Evolutionary conservation across 2,888 invertebrate genomes (phyloP).

Genomic region (Rhagonycha lutea): DNA sequence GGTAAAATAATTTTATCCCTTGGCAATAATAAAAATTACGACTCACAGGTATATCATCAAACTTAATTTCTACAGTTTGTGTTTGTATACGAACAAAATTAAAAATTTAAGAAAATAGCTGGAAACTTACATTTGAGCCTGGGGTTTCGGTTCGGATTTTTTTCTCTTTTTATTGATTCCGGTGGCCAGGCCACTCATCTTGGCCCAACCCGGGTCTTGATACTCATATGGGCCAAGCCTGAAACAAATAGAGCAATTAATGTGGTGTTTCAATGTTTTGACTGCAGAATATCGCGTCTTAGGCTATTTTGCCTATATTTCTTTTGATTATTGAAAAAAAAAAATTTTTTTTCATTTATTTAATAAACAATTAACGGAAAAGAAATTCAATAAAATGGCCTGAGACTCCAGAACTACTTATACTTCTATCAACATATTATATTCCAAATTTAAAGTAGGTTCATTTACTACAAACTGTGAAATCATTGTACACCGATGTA

Average conservation of each 20-base stretch:
- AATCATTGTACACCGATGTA: no score
- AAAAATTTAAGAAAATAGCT: background rate
- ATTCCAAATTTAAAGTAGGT: no score
- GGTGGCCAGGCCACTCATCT: constrained; percentile 79
- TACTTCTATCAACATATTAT: no score
- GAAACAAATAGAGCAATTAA: constrained; percentile 54
- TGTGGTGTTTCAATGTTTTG: background rate
- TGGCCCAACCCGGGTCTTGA: constrained; percentile 84
- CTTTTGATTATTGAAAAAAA: no score
- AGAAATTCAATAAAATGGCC: no score
- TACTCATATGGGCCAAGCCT: constrained; percentile 92
- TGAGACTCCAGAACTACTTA: no score
- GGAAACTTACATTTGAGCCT: constrained; percentile 64
- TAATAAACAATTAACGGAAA: no score
- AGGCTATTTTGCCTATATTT: no score
- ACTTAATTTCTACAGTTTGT: background rate
- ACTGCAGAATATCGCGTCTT: no score
- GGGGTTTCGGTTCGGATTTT: constrained; percentile 66
- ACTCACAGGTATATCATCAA: background rate
- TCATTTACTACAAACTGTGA: no score
- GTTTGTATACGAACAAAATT: constrained; percentile 11
- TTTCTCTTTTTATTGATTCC: constrained; percentile 64
- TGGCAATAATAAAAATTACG: background rate
- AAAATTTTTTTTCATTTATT: no score
- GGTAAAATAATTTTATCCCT: background rate